Evolutionary conservation across 2,888 invertebrate species (phyloP).

Genomic region (Ischnus inquisitorius): DNA sequence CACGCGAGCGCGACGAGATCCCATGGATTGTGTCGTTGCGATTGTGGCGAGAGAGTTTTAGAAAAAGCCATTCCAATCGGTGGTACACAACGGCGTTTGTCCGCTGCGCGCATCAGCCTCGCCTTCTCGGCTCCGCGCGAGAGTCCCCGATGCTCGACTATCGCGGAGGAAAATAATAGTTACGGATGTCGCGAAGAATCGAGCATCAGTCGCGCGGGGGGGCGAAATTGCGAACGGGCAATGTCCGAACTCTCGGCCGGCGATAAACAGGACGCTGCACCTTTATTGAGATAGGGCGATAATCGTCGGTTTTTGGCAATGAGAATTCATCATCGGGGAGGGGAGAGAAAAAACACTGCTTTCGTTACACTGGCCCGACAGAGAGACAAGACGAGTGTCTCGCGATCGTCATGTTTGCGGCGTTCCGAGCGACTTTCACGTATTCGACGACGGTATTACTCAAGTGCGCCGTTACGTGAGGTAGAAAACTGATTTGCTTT

Average conservation of each 20-base stretch:
- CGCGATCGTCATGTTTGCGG: not conserved
- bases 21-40: not conserved
- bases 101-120: not conserved
- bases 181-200: not conserved
- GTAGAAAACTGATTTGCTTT: constrained; percentile 38
- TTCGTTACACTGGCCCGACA: not conserved
- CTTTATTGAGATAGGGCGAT: not conserved
- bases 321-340: too few relatives aligned
- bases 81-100: not conserved
- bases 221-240: not conserved
- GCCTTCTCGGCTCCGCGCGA: not conserved
- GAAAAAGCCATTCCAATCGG: not conserved
- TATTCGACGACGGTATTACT: constrained; percentile 11
- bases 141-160: not conserved
- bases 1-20: too few relatives aligned
- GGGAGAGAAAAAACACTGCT: not conserved
- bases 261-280: not conserved
- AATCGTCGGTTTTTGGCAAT: too few relatives aligned
- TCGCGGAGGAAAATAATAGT: not conserved
- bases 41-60: not conserved
- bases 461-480: constrained; percentile 36
- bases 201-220: not conserved
- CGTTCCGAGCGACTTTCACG: constrained; percentile 2
- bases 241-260: not conserved
- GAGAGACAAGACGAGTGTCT: not conserved